Percentiles rank a stretch among this genome's conserved stretches.
These are phyloP conservation scores for Pteruthius melanotis DNA, from an alignment of 2,113 vertebrate genomes.

Conservation along the genomic window DNA sequence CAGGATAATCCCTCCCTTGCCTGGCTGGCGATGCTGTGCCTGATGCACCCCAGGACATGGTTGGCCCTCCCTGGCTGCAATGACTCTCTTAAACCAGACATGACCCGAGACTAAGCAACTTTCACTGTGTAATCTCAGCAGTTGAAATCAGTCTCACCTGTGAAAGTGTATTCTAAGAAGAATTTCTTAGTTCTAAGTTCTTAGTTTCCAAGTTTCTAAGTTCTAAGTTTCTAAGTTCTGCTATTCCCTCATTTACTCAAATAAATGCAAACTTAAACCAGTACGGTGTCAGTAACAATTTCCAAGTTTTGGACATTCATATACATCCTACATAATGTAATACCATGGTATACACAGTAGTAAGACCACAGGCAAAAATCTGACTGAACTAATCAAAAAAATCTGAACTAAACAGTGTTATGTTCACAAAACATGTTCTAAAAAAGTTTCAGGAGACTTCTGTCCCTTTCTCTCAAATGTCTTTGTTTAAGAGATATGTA, in stretches of 20 bases:
- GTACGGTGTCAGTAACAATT: neutral
- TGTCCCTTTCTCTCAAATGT: neutral
- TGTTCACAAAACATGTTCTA: neutral
- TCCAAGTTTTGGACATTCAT: neutral
- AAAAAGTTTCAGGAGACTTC: neutral
- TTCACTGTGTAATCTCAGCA: neutral
- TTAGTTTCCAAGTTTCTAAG: too few relatives aligned
- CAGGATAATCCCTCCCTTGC: neutral
- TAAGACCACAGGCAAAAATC: neutral
- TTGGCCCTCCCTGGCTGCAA: neutral
- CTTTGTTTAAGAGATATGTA: neutral
- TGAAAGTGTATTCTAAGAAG: neutral
- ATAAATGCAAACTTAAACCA: neutral
- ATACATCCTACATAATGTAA: neutral
- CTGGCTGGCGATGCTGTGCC: rapidly evolving
- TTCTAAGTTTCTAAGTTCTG: too few relatives aligned
- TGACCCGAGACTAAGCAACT: neutral
- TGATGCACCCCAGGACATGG: rapidly evolving
- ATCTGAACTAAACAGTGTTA: neutral
- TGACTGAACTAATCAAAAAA: neutral
- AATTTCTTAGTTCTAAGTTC: too few relatives aligned
- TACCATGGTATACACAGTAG: neutral
- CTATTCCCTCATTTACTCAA: neutral
- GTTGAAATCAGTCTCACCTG: neutral
- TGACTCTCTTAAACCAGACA: neutral